Base-by-base conservation (phyloP, 2,113 vertebrate species). In the Shinisaurus crocodilurus region DNA sequence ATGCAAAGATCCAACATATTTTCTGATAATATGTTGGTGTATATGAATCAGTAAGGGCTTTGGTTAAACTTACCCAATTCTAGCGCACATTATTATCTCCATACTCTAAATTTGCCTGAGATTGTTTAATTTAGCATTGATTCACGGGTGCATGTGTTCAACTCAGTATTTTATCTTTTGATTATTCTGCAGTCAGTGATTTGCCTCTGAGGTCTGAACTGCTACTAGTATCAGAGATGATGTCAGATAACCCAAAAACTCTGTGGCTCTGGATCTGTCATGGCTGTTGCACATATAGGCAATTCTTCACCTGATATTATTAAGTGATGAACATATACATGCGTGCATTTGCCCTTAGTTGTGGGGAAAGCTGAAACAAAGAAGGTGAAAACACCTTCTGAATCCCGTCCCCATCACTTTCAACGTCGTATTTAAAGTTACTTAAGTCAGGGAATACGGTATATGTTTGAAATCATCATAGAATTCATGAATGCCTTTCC, bases 1-100 rank as follows among this genome's bases (percentile, higher is more conserved):
- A 92, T 90, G 92, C 23, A 89, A 91, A 77, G 75, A 3, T 4
- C n/a, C 65, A 81, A 4, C 6, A 54, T 91, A 45, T 88, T 92
- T 89, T 91, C 88, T 86, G 63, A 45, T 92, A 85, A 69, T 20
- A 40, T 3, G 1, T 43, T 86, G 65, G 12, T 37, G 12, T 45
- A 32, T 69, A 25, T 12, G 3, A 69, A 50, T 18, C 72, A 48
- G 48, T 67, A 84, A 54, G 69, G 27, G 23, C 25, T 20, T 37
- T 40, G 83, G 7, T 34, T 57, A 54, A 54, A 18, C 65, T 50
- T 25, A 65, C 65, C 32, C 32, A 65, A 4, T 84, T 60, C 8
- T n/a, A 65, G 43, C 1, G 57, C 3, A 43, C 43, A 85, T 69
- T 76, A 43, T 18, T 15, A 72, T 74, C 15, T 86, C 3, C 6